Conservation (phyloP, 2,888 invertebrate genomes). For the Heliothis peltigera region DNA sequence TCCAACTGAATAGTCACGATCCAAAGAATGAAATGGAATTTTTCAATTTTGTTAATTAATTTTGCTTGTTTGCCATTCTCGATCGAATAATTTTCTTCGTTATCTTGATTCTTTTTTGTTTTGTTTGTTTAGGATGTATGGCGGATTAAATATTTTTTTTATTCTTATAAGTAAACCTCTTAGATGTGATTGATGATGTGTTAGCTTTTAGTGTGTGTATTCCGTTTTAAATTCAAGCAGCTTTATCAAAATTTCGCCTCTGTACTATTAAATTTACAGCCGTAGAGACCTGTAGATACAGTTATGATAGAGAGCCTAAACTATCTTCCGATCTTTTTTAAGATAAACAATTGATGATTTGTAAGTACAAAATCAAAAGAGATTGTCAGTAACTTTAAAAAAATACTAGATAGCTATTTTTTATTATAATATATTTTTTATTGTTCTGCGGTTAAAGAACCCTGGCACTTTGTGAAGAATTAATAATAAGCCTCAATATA, state of each 20-base stretch:
- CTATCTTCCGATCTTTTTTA: too few species aligned
- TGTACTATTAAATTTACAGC: too few species aligned
- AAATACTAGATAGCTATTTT: too few species aligned
- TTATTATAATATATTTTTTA: too few species aligned
- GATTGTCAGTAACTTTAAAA: too few species aligned
- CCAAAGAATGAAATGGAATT: conserved; percentile 50
- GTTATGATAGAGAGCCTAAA: too few species aligned
- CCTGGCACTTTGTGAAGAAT: neutral
- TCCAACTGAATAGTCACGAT: conserved; percentile 31
- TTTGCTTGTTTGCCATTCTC: conserved; percentile 41
- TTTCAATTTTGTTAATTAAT: conserved; percentile 56
- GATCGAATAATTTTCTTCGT: conserved; percentile 40
- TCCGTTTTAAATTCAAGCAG: too few species aligned
- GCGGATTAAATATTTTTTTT: conserved; percentile 11
- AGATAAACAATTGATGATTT: too few species aligned
- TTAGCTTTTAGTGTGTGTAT: neutral
- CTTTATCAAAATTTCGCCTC: too few species aligned
- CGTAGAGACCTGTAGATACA: too few species aligned
- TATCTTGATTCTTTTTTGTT: conserved; percentile 33
- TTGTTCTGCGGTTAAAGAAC: neutral
- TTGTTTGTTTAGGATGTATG: conserved; percentile 19
- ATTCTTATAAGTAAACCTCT: neutral
- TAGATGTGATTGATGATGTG: neutral
- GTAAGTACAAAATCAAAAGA: too few species aligned
- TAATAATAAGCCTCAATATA: neutral